phyloP scores from a whole-genome alignment of 2,888 invertebrate genomes.

The Dryobota labecula region DNA sequence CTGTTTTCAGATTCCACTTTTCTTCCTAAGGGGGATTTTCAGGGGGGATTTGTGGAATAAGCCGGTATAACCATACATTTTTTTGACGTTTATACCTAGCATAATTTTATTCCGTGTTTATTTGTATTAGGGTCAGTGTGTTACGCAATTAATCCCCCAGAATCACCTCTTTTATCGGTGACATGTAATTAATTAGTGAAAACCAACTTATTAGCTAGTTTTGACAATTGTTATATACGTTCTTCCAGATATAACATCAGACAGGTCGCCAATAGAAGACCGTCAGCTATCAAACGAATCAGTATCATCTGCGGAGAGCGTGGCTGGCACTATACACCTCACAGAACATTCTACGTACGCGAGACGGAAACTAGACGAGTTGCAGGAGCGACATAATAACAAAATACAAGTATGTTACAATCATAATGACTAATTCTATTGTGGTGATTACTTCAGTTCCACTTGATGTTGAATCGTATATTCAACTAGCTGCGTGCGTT shows the following conservation, averaged over 20 bases:
- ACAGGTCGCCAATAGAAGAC: conserved; percentile 89
- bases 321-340: conserved; percentile 90
- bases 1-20: too few species aligned
- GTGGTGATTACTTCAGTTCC: not conserved
- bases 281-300: conserved; percentile 90
- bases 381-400: conserved; percentile 96
- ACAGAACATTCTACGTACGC: conserved; percentile 96
- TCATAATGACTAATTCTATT: not conserved
- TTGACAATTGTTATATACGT: not conserved
- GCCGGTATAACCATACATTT: too few species aligned
- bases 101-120: too few species aligned
- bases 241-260: conserved; percentile 81
- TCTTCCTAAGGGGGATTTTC: too few species aligned
- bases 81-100: too few species aligned
- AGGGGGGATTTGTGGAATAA: too few species aligned
- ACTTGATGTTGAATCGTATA: not conserved
- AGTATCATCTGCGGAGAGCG: conserved; percentile 87
- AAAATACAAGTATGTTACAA: conserved; percentile 92
- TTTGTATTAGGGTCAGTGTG: too few species aligned
- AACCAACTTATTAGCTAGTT: too few species aligned
- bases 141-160: too few species aligned
- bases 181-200: too few species aligned
- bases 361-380: conserved; percentile 94
- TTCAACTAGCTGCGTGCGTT: too few species aligned
- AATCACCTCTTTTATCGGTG: too few species aligned